phyloP scores from a whole-genome alignment of 2,888 invertebrate genomes.

The Epiperipatus broadwayi region DNA sequence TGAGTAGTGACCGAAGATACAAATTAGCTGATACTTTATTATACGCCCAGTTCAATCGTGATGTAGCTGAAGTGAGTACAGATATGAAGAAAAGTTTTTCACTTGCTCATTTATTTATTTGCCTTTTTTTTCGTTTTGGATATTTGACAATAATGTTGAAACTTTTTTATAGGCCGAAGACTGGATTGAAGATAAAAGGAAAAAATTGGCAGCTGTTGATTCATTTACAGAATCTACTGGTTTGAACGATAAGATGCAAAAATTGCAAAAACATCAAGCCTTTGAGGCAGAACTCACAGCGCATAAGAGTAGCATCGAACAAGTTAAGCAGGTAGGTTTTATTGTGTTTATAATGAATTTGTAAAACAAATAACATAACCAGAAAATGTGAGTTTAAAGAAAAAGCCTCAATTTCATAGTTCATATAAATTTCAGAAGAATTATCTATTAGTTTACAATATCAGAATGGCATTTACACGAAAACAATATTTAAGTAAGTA shows the following conservation, averaged over 20 bases:
- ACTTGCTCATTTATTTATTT: constrained; percentile 7
- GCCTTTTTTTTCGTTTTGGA: background rate
- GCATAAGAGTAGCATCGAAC: constrained; percentile 61
- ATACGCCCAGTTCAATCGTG: constrained; percentile 73
- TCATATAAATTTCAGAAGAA: no score
- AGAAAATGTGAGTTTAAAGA: no score
- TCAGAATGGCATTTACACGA: no score
- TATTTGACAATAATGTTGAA: constrained; percentile 4
- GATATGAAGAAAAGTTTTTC: constrained; percentile 6
- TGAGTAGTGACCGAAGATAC: constrained; percentile 44
- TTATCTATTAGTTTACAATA: no score
- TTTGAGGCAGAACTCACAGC: constrained; percentile 79
- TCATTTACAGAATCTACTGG: constrained; percentile 49
- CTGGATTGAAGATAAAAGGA: constrained; percentile 80
- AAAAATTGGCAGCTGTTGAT: constrained; percentile 60
- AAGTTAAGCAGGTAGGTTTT: constrained; percentile 49
- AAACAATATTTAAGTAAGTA: no score
- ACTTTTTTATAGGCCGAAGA: constrained; percentile 40
- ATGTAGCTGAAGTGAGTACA: constrained; percentile 49
- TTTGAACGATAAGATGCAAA: constrained; percentile 84
- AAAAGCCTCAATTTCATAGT: no score
- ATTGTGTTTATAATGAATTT: constrained; percentile 15
- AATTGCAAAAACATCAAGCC: constrained; percentile 79
- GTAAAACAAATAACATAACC: no score
- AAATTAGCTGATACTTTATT: constrained; percentile 56